phyloP scores from a whole-genome alignment of 2,113 vertebrate genomes.

The Noctilio leporinus region DNA sequence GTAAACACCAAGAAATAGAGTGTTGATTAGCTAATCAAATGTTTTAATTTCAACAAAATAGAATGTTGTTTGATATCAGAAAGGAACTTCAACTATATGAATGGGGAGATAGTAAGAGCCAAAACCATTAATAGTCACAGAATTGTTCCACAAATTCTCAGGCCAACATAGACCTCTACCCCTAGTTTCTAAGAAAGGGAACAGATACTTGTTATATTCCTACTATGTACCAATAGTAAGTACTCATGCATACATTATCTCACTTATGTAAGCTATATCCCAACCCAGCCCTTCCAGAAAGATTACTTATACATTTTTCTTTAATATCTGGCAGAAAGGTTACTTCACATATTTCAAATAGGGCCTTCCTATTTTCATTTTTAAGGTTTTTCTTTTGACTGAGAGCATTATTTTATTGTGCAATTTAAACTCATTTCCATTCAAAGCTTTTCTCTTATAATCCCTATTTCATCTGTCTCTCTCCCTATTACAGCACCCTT shows the following conservation, averaged over 20 bases:
- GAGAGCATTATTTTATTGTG: not conserved
- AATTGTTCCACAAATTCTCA: not conserved
- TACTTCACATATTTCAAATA: not conserved
- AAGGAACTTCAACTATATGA: not conserved
- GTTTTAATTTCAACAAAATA: conserved; percentile 26
- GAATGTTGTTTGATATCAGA: not conserved
- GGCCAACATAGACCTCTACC: not conserved
- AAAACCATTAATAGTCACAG: not conserved
- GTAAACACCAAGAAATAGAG: not conserved
- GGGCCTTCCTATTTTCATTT: not conserved
- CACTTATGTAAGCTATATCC: not conserved
- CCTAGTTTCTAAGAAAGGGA: not conserved
- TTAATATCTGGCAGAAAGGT: not conserved
- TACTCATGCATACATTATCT: not conserved
- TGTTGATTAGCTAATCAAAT: not conserved
- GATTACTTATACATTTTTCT: not conserved
- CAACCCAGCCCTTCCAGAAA: not conserved
- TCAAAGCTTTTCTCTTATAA: conserved; percentile 3
- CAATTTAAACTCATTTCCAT: conserved; percentile 31
- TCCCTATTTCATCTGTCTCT: not conserved
- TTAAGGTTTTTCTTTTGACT: conserved; percentile 17
- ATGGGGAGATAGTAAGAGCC: not conserved
- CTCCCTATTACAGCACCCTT: not conserved
- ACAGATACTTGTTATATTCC: not conserved
- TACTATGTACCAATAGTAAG: not conserved